phyloP scores from a whole-genome alignment of 2,113 vertebrate species.

The Leucoraja erinaceus region DNA sequence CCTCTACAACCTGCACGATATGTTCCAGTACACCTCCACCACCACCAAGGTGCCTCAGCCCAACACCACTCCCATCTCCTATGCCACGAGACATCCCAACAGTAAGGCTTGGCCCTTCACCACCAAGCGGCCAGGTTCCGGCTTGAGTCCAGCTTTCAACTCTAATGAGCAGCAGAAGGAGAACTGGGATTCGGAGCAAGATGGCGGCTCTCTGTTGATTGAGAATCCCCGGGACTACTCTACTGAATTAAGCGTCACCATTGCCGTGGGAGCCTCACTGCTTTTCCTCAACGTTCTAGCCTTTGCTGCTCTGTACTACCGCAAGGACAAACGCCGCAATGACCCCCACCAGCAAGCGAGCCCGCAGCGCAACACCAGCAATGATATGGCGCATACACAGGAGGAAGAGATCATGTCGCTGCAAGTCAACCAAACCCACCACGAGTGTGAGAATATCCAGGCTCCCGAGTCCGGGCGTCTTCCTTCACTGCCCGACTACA shows the following conservation, averaged over 20 bases:
- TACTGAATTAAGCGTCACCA: conserved; percentile 95
- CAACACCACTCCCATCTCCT: conserved; percentile 86
- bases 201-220: conserved; percentile 73
- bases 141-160: conserved; percentile 87
- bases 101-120: conserved; percentile 80
- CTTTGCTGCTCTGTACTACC: conserved; percentile 94
- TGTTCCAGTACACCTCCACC: conserved; percentile 97
- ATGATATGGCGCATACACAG: conserved; percentile 74
- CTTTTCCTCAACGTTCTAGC: conserved; percentile 95
- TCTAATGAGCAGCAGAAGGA: conserved; percentile 74
- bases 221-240: conserved; percentile 95
- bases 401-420: conserved; percentile 93
- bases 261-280: conserved; percentile 90
- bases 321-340: conserved; percentile 94
- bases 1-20: conserved; percentile 93
- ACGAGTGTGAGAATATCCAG: conserved; percentile 80
- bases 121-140: conserved; percentile 76
- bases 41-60: conserved; percentile 95
- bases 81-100: conserved; percentile 84
- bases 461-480: conserved; percentile 78
- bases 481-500: conserved; percentile 87
- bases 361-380: conserved; percentile 73
- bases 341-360: conserved; percentile 83
- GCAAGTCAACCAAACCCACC: conserved; percentile 88
- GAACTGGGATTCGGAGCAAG: conserved; percentile 74